Evolutionary conservation across 2,113 vertebrate species (phyloP).

Genomic region (Sminthopsis crassicaudata): DNA sequence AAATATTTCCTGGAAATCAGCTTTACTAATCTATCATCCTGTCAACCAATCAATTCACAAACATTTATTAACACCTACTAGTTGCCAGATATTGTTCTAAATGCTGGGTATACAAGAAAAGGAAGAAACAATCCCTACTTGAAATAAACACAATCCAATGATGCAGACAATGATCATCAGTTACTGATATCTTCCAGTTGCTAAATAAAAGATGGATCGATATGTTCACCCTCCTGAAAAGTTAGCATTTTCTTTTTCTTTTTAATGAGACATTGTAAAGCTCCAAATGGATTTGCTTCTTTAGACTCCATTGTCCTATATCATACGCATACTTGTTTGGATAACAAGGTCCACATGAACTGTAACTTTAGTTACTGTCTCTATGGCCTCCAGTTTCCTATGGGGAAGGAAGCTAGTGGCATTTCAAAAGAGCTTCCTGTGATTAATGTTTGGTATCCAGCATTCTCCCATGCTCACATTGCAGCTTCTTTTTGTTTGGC

Average conservation of each 20-base stretch:
- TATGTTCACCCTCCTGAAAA: slow-evolving; percentile 65
- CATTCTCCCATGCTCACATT: slow-evolving; percentile 65
- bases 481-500: slow-evolving; percentile 53
- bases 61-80: not conserved
- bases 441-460: slow-evolving; percentile 66
- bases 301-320: slow-evolving; percentile 6
- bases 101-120: not conserved
- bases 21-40: not conserved
- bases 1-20: not conserved
- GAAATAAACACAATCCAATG: not conserved
- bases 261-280: slow-evolving; percentile 71
- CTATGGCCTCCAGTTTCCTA: slow-evolving; percentile 70
- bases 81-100: not conserved
- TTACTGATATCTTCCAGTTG: slow-evolving; percentile 72
- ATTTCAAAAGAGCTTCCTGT: slow-evolving; percentile 73
- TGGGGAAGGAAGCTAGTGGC: slow-evolving; percentile 66
- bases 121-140: not conserved
- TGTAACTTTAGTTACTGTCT: slow-evolving; percentile 63
- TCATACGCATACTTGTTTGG: slow-evolving; percentile 19
- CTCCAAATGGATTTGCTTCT: slow-evolving; percentile 64
- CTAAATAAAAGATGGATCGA: slow-evolving; percentile 33
- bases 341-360: slow-evolving; percentile 78
- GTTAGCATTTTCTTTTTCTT: slow-evolving; percentile 15
- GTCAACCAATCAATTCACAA: not conserved
- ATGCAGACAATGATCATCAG: slow-evolving; percentile 41